Conservation (phyloP, 35 echinoderm and acorn worm genomes). For the Lytechinus pictus region DNA sequence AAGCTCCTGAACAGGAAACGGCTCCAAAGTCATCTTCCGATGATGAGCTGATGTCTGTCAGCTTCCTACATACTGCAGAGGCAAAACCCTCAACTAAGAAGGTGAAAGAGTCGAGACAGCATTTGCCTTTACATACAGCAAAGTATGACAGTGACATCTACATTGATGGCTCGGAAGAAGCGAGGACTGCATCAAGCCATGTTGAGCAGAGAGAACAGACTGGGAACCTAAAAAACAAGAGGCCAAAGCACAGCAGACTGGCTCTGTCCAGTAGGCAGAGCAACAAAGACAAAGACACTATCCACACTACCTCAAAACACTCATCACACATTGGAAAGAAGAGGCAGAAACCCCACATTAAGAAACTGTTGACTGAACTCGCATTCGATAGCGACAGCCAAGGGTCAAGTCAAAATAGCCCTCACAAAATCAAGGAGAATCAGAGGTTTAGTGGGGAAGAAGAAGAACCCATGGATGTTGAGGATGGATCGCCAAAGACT, state of each 20-base stretch:
- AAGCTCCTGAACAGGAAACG: not conserved
- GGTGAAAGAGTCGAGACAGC: not conserved
- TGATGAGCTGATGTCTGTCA: constrained; percentile 9
- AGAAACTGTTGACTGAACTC: not conserved
- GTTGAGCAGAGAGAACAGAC: not conserved
- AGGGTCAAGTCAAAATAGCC: not conserved
- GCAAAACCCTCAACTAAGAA: not conserved
- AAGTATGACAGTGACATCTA: not conserved
- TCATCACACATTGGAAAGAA: not conserved
- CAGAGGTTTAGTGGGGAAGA: not conserved
- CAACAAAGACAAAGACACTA: not conserved
- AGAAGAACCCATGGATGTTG: not conserved
- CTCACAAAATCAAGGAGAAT: not conserved
- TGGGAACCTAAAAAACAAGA: not conserved
- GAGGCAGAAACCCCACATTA: not conserved
- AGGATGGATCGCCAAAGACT: not conserved
- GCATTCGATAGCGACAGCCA: not conserved
- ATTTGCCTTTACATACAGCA: not conserved
- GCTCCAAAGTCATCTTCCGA: constrained; percentile 16
- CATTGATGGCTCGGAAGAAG: not conserved
- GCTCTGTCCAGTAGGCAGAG: not conserved
- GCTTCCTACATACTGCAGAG: not conserved
- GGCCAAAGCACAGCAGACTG: not conserved
- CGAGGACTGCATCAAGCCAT: not conserved
- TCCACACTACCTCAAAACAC: not conserved